Evolutionary conservation across 2,888 invertebrate species (phyloP).

Genomic region (Caenorhabditis angaria): DNA sequence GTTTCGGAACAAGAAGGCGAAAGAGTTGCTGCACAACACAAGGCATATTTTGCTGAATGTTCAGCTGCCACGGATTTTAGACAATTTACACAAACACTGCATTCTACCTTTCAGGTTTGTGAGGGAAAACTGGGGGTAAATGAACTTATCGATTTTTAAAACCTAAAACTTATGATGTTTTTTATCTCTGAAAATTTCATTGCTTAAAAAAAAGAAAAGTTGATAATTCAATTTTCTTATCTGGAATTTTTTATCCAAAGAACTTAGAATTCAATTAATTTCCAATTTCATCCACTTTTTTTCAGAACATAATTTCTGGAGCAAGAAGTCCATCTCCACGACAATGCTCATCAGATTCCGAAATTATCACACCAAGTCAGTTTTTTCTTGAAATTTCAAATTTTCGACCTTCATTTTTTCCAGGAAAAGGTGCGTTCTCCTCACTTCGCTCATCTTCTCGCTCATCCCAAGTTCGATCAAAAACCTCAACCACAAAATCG

Average conservation of each 20-base stretch:
- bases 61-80: conserved; percentile 57
- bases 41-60: conserved; percentile 59
- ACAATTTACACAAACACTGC: conserved; percentile 54
- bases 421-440: conserved; percentile 52
- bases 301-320: conserved; percentile 50
- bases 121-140: neutral
- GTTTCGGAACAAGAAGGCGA: conserved; percentile 62
- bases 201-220: too few species aligned
- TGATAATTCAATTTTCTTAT: too few species aligned
- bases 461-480: conserved; percentile 50
- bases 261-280: too few species aligned
- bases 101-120: conserved; percentile 48
- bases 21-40: conserved; percentile 54
- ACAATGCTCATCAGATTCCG: conserved; percentile 62
- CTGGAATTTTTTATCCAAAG: too few species aligned
- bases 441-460: conserved; percentile 51
- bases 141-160: too few species aligned
- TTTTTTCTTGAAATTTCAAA: neutral
- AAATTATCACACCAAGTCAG: conserved; percentile 56
- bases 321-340: conserved; percentile 62
- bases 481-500: conserved; percentile 48
- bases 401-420: conserved; percentile 2
- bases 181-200: too few species aligned
- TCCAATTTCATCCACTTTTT: too few species aligned
- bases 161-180: too few species aligned